Evolutionary conservation across 2,113 vertebrate species (phyloP).

Genomic region (Oncorhynchus clarkii): DNA sequence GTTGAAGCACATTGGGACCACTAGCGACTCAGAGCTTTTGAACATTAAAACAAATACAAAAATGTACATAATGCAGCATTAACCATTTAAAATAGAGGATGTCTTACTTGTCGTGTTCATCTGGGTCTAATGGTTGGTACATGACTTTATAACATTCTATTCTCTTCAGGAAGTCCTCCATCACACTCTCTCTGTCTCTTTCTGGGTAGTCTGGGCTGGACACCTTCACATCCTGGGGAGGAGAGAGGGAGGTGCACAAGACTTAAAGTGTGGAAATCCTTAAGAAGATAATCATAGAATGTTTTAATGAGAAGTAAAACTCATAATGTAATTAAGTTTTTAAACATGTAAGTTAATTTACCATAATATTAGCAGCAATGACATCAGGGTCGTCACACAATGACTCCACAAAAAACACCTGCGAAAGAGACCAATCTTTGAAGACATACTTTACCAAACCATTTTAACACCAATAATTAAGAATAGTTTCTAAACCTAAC

Average conservation of each 20-base stretch:
- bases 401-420: slow-evolving; percentile 79
- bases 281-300: too few species aligned
- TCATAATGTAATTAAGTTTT: too few species aligned
- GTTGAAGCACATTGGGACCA: too few species aligned
- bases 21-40: not conserved
- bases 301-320: too few species aligned
- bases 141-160: slow-evolving; percentile 98
- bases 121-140: slow-evolving; percentile 91
- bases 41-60: not conserved
- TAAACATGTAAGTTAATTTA: slow-evolving; percentile 38
- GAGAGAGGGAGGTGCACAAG: slow-evolving; percentile 19
- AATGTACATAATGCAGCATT: too few species aligned
- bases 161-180: slow-evolving; percentile 97
- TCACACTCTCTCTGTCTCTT: slow-evolving; percentile 87
- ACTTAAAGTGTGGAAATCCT: not conserved
- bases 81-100: not conserved
- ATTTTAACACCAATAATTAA: not conserved
- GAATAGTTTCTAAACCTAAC: not conserved
- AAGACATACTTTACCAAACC: not conserved
- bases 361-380: slow-evolving; percentile 76
- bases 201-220: slow-evolving; percentile 95
- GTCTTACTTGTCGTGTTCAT: slow-evolving; percentile 88
- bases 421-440: not conserved
- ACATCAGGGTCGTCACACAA: slow-evolving; percentile 76
- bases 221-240: slow-evolving; percentile 90